Percentiles rank a stretch among this genome's conserved stretches.
phyloP scores from a whole-genome alignment of 2,797 vertebrate genomes.

The Lagorchestes hirsutus region DNA sequence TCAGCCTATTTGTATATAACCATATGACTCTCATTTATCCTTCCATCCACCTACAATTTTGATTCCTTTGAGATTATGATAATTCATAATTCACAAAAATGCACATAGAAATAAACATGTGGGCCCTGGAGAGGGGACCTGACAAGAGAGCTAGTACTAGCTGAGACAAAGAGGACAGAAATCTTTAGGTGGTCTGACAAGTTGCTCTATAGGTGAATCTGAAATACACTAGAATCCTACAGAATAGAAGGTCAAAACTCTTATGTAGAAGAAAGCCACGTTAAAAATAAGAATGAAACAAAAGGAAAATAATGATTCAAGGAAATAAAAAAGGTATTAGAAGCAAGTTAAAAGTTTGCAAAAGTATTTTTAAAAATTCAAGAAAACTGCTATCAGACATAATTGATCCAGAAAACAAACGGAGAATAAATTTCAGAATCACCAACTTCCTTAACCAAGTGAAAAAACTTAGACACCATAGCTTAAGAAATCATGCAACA shows the following conservation, averaged over 20 bases:
- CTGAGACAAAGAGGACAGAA: not conserved
- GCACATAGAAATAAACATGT: not conserved
- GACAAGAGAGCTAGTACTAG: not conserved
- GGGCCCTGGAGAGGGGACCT: not conserved
- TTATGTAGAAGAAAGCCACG: not conserved
- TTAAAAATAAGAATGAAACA: not conserved
- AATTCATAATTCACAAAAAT: not conserved
- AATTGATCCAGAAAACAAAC: not conserved
- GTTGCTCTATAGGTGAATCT: not conserved
- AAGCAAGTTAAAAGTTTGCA: not conserved
- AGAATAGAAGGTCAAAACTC: not conserved
- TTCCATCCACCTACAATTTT: not conserved
- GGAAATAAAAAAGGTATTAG: not conserved
- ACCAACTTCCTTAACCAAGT: no score
- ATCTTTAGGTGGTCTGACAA: not conserved
- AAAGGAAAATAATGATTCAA: no score
- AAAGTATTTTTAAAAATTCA: not conserved
- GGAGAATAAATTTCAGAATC: no score
- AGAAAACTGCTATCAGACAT: not conserved
- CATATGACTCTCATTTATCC: not conserved
- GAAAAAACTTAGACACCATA: no score
- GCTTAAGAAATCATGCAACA: no score
- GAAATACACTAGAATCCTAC: not conserved
- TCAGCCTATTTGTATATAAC: not conserved
- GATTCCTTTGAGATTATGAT: not conserved